Base-by-base conservation (phyloP, 2,113 vertebrate species). In the Artemisiospiza belli region DNA sequence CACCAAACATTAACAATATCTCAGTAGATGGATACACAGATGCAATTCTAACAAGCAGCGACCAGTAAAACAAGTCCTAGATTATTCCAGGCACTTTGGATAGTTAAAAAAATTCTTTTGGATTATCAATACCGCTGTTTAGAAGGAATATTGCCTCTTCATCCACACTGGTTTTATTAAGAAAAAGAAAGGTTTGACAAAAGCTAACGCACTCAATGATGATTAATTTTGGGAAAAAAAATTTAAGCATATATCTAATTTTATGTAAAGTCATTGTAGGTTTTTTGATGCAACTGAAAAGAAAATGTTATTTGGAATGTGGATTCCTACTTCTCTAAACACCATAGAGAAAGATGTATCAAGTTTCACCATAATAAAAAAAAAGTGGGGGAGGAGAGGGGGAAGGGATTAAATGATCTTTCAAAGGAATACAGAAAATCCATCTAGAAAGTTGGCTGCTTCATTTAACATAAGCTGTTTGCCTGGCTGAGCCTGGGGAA, bases 381-480 rank as follows among this genome's bases (percentile, higher is more conserved):
- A 1, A 16, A 57, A 68, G 1, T 20, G 7, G 4, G 5, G 14
- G 5, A 70, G 6, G 4, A 68, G 25, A 68, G 30, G 5, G 30
- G 23, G 11, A 85, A 86, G 10, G 9, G 21, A 77, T 12, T 33
- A 77, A 74, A 39, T 28, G 18, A 15, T 83, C 44, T 74, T 85
- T 54, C 77, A 70, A 66, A 62, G 6, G 19, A 55, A 44, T 69
- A 37, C 62, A 35, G 78, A 52, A 89, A 89, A 95, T 19, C 37
- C 37, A 47, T 43, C 63, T 1, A 47, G 15, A 37, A 83, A 80
- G 21, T 14, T 83, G 57, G 5, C 37, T 83, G 27, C 46, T 62
- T 30, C 1, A 1, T 79, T 83, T 68, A n/a, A 55, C 72, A 80
- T 8, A 83, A 75, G 39, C 27, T 52, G 27, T 43, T 85, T 64